Evolutionary conservation across 37 sponge, comb jelly and placozoan species (phyloP), one percentile per base, ranked within the genome.

Genomic region (Chondrosia reniformis): DNA sequence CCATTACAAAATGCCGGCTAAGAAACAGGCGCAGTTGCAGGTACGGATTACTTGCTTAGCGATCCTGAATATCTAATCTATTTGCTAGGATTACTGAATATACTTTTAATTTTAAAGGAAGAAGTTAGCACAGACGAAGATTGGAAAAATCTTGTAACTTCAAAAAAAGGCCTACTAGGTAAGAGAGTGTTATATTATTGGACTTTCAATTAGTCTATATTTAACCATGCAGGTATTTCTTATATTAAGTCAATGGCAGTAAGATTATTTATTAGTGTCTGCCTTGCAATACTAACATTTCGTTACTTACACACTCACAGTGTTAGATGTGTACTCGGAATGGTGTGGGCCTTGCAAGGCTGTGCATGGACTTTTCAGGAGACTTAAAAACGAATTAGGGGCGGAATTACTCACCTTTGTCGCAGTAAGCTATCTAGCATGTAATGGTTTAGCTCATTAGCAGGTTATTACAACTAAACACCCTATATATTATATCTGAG

Each of bases 1-100:
- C 72, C 72, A 69, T 30, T 42, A 37, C 40, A 69, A 45, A 42
- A 93, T 93, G 94, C 94, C 94, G 46, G 84, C 87, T 34, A 93
- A 93, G 76, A 91, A 82, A 61, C 94, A 93, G 52, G 43, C 78
- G 3, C 91, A 89, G 45, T 54, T 89, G 34, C 94, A 93, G 74
- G 94, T 89, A 79, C 43, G 79, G 17, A 19, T 39, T 9, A 8
- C 10, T 49, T 17, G 13, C 19, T 63, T 73, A 24, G 75, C 27
- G 25, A 13, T 73, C 19, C 13, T 33, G 10, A 13, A 39, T 10
- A 39, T 27, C 30, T 10, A 19, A 44, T 15, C 13, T 9, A n/a
- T 39, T 13, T 22, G 15, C 43, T 13, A 43, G 30, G 17, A 22
- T 73, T 24, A 37, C 39, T 36, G 46, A 36, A 19, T 10, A 36